Evolutionary conservation across 2,797 vertebrate genomes (phyloP), one percentile per base, ranked within the genome.

Genomic region (Hyperoplus immaculatus): DNA sequence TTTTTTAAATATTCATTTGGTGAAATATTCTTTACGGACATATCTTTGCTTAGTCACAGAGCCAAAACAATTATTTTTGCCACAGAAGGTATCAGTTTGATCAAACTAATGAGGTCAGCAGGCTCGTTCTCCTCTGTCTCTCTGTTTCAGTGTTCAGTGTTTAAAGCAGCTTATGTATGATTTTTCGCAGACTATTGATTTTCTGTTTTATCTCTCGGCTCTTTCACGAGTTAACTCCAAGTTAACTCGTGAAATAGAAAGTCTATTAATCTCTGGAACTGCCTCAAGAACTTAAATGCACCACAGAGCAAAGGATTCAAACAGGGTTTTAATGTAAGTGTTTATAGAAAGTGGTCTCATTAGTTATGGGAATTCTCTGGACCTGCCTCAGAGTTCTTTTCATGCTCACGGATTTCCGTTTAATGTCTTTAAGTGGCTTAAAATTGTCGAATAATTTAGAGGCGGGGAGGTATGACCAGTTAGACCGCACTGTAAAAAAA

Each of bases 141-240:
- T 36, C 8, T 64, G 38, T 36, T 36, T 57, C 39, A 36, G 18
- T 21, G 21, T 21, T 21, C 29, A 51, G 21, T 14, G 29, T 38
- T 54, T 43, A 15, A 63, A 55, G 12, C 6, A 68, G 58, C n/a
- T 29, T 4, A 1, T 66, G 11, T 43, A 45, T 29, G 62, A 42
- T 69, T 70, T 42, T 46, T 69, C 29, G n/a, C 56, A 67, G 61
- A 51, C 61, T 63, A 54, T 38, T 29, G 73, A 85, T 63, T 47
- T 38, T 72, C 45, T 36, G 36, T 60, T 62, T 78, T 11, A 54
- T 63, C 18, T 41, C 66, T 21, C 55, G 0, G 3, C 8, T n/a
- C n/a, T n/a, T n/a, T n/a, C n/a, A n/a, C n/a, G n/a, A n/a, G n/a
- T n/a, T n/a, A n/a, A n/a, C 53, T 43, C 2, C 2, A 5, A 55